A percentile compares a stretch with the other conserved stretches of the same genome.
phyloP scores from a whole-genome alignment of 1,140 invertebrate genomes.

The Drosophila nigromelanica region DNA sequence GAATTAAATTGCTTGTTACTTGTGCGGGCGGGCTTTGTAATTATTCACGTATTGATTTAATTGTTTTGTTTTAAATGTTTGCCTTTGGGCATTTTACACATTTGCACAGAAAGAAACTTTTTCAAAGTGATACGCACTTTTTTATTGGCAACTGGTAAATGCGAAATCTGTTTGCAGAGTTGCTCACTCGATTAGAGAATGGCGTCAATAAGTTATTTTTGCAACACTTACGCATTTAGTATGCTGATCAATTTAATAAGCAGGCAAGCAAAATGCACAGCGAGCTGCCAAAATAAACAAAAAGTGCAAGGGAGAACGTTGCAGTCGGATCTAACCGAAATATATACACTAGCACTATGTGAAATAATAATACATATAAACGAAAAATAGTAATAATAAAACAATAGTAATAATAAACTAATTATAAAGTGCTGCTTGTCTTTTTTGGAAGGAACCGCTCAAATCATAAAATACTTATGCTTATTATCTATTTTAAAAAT shows the following conservation, averaged over 20 bases:
- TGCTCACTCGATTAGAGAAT: not conserved
- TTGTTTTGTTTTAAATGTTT: not conserved
- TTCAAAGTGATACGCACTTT: not conserved
- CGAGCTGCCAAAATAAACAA: not conserved
- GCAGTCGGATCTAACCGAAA: too few species aligned
- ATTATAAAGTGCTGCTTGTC: too few species aligned
- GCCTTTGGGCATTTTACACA: too few species aligned
- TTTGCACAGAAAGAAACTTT: not conserved
- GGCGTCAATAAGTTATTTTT: not conserved
- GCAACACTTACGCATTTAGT: not conserved
- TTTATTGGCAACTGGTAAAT: not conserved
- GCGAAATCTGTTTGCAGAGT: not conserved
- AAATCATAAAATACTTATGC: too few species aligned
- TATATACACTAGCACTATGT: too few species aligned
- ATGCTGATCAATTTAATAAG: not conserved
- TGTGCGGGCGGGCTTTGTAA: not conserved
- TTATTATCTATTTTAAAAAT: too few species aligned
- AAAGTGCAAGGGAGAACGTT: too few species aligned
- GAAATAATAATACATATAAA: too few species aligned
- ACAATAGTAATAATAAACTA: too few species aligned
- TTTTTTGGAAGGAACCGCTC: too few species aligned
- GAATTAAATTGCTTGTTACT: conserved; percentile 17
- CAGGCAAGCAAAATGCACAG: not conserved
- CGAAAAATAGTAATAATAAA: too few species aligned
- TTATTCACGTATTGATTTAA: not conserved